Evolutionary conservation across 2,888 invertebrate genomes (phyloP), one percentile per base, ranked within the genome.

Genomic region (Arge pagana): DNA sequence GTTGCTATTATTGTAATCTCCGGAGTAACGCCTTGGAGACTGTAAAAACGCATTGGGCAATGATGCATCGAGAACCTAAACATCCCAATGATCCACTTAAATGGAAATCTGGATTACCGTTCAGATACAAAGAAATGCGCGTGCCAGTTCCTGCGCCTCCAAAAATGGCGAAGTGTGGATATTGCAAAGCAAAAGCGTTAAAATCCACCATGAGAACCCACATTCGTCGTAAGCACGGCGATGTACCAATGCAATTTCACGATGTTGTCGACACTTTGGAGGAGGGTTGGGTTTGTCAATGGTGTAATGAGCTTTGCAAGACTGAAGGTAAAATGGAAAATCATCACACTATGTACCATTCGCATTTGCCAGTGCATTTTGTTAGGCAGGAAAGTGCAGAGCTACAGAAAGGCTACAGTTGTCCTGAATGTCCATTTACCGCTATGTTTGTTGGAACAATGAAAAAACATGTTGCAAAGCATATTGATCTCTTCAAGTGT

Each of bases 401-500:
- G 35, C n/a, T 45, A 5, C 48, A 39, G 24, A 71, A 66, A 43
- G 63, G 57, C 3, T 79, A 71, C 57, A 63, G 61, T 2, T 82
- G 82, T 57, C 74, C 78, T 0, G 58, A 69, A 13, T 81, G 81
- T 48, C 41, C 57, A 0, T 78, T 76, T 57, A 59, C 61, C 2
- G 67, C 68, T 5, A 60, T 66, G 21, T 68, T 68, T 5, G 51
- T 70, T 2, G 62, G 65, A 0, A 50, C 62, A 1, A 74, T 81
- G 59, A 70, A 71, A 37, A 70, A 70, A 30, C 81, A 82, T 52
- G 59, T 81, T 1, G 68, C 70, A 3, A 68, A 61, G 2, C 81
- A 82, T 57, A 69, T 75, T 4, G 75, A 77, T 50, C 68, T 77
- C 0, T 76, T 74, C 33, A 66, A 73, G 45, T 82, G 81, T 60